phyloP scores from a whole-genome alignment of 2,113 vertebrate genomes.

The Nasalis larvatus region DNA sequence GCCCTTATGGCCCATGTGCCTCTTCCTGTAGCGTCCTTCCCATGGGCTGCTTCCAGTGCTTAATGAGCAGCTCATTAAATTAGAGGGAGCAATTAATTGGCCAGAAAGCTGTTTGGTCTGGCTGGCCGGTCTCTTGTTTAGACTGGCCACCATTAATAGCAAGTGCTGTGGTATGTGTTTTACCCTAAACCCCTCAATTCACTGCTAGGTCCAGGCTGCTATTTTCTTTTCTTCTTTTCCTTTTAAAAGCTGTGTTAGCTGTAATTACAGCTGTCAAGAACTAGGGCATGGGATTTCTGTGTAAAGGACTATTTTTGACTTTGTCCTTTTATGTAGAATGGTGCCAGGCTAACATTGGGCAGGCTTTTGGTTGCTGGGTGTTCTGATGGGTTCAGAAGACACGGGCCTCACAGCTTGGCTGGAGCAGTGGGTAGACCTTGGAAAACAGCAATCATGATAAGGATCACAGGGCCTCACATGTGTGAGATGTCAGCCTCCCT shows the following conservation, averaged over 20 bases:
- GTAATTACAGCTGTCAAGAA: slow-evolving; percentile 48
- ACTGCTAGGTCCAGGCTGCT: slow-evolving; percentile 10
- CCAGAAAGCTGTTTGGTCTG: slow-evolving; percentile 55
- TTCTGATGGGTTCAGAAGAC: neutral
- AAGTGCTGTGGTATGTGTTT: neutral
- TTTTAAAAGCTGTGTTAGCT: slow-evolving; percentile 61
- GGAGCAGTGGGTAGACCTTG: neutral
- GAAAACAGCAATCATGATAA: neutral
- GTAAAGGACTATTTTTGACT: neutral
- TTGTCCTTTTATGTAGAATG: neutral
- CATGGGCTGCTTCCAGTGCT: slow-evolving; percentile 34
- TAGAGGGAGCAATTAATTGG: slow-evolving; percentile 44
- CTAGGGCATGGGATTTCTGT: slow-evolving; percentile 22
- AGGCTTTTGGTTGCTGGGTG: neutral
- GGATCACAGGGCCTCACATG: neutral
- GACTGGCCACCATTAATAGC: slow-evolving; percentile 10
- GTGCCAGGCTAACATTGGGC: neutral
- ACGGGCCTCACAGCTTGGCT: neutral
- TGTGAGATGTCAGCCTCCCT: neutral
- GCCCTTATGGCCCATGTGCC: neutral
- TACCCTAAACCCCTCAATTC: neutral
- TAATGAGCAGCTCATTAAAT: slow-evolving; percentile 52
- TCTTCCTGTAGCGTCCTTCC: neutral
- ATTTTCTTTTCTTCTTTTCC: slow-evolving; percentile 35
- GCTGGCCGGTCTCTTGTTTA: slow-evolving; percentile 40